Evolutionary conservation across 2,797 vertebrate species (phyloP).

Genomic region (Anabacerthia variegaticeps): DNA sequence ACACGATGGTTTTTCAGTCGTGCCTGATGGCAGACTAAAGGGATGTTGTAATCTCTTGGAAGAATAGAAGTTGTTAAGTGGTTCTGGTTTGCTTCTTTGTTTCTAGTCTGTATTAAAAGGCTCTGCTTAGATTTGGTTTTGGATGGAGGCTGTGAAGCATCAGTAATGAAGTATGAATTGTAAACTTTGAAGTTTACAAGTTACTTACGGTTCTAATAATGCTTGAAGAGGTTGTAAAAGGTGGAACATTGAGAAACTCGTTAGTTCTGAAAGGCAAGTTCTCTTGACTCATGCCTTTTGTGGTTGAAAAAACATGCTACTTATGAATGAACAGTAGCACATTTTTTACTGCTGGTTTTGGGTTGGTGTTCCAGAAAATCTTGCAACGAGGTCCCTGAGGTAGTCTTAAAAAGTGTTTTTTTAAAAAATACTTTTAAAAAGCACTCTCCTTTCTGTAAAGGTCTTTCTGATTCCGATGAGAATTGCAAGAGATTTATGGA

Average conservation of each 20-base stretch:
- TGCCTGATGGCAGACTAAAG: background rate
- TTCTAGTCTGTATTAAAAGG: background rate
- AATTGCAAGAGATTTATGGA: conserved; percentile 98
- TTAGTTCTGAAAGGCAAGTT: background rate
- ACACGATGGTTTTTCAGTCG: background rate
- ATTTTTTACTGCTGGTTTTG: background rate
- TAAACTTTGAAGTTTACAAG: background rate
- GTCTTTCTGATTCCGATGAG: conserved; percentile 96
- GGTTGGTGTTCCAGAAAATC: background rate
- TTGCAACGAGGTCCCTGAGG: background rate
- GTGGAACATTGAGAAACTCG: background rate
- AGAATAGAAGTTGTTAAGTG: background rate
- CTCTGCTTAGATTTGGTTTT: background rate
- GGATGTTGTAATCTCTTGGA: background rate
- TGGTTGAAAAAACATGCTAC: background rate
- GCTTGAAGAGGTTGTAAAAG: background rate
- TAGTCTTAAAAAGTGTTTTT: background rate
- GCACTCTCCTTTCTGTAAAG: conserved; percentile 67
- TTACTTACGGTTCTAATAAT: background rate
- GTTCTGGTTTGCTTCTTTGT: background rate
- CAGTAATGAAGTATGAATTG: background rate
- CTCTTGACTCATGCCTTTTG: background rate
- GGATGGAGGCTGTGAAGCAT: background rate
- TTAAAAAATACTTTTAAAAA: background rate
- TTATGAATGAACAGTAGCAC: background rate